These are phyloP conservation scores for Alfaro cultratus DNA, from an alignment of 2,797 vertebrate genomes.

Conservation along the genomic window DNA sequence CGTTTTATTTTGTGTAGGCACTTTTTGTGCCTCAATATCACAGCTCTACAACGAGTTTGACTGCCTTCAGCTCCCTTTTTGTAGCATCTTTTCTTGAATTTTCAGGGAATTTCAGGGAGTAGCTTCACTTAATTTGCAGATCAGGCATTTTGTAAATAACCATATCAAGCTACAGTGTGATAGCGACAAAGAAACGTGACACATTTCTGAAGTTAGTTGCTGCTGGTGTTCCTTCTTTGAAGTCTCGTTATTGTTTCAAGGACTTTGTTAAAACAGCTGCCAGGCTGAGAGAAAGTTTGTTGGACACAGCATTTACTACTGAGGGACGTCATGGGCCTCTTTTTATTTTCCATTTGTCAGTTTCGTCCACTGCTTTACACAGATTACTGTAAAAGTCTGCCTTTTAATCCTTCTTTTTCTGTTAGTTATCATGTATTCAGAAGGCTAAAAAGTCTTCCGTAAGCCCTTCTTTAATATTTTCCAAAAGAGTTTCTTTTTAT, in stretches of 20 bases:
- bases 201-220: conserved; percentile 17
- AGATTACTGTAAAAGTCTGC: background rate
- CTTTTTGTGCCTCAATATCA: conserved; percentile 3
- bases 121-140: background rate
- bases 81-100: no score
- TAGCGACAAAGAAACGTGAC: conserved; percentile 9
- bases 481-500: background rate
- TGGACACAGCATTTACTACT: background rate
- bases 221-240: conserved; percentile 14
- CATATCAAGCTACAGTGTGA: conserved; percentile 1
- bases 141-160: background rate
- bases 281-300: background rate
- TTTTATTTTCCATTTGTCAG: background rate
- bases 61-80: background rate
- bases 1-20: conserved; percentile 3
- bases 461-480: background rate
- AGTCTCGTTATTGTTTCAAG: conserved; percentile 8
- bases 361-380: background rate
- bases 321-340: no score
- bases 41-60: background rate
- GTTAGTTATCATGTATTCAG: background rate
- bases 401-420: background rate
- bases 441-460: background rate
- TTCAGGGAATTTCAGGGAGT: conserved; percentile 1
- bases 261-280: conserved; percentile 11